Percentiles rank a stretch among this genome's conserved stretches.
Conservation (phyloP, 1,140 invertebrate genomes). For the Rhyacophila brunnea region DNA sequence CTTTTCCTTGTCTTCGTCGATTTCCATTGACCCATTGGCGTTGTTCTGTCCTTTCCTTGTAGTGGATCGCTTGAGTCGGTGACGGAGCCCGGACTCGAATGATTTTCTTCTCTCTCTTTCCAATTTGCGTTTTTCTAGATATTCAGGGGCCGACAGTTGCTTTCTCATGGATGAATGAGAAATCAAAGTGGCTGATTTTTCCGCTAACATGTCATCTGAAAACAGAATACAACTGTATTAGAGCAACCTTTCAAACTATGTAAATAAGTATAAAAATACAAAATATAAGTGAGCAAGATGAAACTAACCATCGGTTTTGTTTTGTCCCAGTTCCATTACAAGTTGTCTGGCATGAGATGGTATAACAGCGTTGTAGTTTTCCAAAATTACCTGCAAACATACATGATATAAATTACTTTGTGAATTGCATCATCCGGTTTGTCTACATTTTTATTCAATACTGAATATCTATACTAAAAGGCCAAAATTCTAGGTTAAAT, state of each 20-base stretch:
- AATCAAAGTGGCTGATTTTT: slow-evolving; percentile 52
- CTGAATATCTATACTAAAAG: too few species aligned
- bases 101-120: slow-evolving; percentile 69
- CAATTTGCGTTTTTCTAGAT: slow-evolving; percentile 77
- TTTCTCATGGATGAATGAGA: slow-evolving; percentile 63
- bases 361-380: slow-evolving; percentile 92
- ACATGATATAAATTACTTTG: background rate
- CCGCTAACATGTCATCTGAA: slow-evolving; percentile 52
- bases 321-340: slow-evolving; percentile 89
- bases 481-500: too few species aligned
- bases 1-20: slow-evolving; percentile 4
- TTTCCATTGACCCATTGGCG: background rate
- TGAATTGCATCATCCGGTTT: too few species aligned
- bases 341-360: slow-evolving; percentile 89
- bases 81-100: slow-evolving; percentile 60
- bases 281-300: background rate
- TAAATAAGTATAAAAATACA: background rate
- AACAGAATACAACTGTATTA: slow-evolving; percentile 33
- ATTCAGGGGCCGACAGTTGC: slow-evolving; percentile 84
- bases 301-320: slow-evolving; percentile 62
- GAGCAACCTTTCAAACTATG: too few species aligned
- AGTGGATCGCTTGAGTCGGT: slow-evolving; percentile 52
- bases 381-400: slow-evolving; percentile 75
- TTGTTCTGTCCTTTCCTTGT: slow-evolving; percentile 20
- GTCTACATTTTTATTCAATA: too few species aligned